A percentile compares a stretch with the other conserved stretches of the same genome.
Conservation (phyloP, 1,140 invertebrate species). For the roundworm (Caenorhabditis elegans) region DNA sequence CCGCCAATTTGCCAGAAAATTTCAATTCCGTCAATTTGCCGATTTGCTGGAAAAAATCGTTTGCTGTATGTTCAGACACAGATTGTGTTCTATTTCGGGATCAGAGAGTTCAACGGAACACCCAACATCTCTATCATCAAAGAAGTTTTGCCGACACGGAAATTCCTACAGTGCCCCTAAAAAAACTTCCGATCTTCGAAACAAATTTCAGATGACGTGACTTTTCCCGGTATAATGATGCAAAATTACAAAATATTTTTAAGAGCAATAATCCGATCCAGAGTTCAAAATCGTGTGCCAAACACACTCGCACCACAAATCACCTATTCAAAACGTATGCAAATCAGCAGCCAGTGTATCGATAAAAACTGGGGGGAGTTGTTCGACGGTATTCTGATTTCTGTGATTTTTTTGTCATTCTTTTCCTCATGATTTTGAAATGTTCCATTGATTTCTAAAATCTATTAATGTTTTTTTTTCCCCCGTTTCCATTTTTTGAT, state of each 20-base stretch:
- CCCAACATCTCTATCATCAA: too few species aligned
- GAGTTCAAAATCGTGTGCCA: slow-evolving; percentile 2
- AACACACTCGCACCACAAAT: neutral
- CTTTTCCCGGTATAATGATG: neutral
- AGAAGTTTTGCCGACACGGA: neutral
- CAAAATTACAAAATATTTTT: neutral
- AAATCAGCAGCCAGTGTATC: neutral
- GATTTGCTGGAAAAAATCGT: too few species aligned
- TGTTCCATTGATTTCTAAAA: neutral
- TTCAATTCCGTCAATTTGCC: too few species aligned
- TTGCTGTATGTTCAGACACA: too few species aligned
- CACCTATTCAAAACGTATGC: neutral
- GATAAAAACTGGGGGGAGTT: neutral
- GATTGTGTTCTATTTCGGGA: too few species aligned
- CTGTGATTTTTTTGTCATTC: neutral
- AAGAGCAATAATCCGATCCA: neutral
- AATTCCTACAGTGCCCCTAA: too few species aligned
- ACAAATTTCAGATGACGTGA: neutral
- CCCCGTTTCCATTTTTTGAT: neutral
- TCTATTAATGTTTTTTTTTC: neutral
- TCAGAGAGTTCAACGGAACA: neutral
- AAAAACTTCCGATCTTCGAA: too few species aligned
- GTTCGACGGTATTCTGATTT: neutral
- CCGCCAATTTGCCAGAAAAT: too few species aligned
- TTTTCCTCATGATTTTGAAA: too few species aligned